Base-by-base conservation (phyloP, 2,888 invertebrate species). In the Clitarchus hookeri region DNA sequence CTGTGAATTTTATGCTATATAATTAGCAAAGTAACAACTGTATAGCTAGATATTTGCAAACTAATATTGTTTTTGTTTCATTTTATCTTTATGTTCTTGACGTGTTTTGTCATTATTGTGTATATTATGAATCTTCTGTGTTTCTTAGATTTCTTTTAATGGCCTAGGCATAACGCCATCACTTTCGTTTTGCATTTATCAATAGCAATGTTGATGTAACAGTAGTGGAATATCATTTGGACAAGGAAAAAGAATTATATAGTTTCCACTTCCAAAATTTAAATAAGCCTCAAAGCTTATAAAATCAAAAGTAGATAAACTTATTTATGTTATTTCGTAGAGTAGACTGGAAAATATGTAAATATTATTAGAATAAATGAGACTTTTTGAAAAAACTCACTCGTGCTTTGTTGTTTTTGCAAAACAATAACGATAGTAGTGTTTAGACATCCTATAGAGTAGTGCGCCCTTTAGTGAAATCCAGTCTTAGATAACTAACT, bases 311-410 rank as follows among this genome's bases (percentile, higher is more conserved):
- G n/a, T 65, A 65, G 65, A 65, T 65, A 65, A 19, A 65, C n/a
- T 65, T 65, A 23, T 65, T 65, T 65, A 19, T 65, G n/a, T 65
- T 65, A 65, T 44, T 36, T 83, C 19, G 65, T 65, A 65, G 65
- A 19, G 65, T 65, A 65, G 65, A 65, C 65, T 65, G 65, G 84
- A 77, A 86, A 84, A 87, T 88, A 87, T 87, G 84, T 86, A 87
- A 87, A 85, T 77, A 85, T 84, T 87, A 85, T 86, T 88, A 88
- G 88, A 88, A 88, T 88, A 88, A 88, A 88, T 27, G 80, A 85
- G 85, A 84, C 84, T 86, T 86, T 86, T 88, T 87, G 87, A 87
- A 86, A 86, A 88, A 88, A 86, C 85, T 86, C 84, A 87, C 84
- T 82, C 86, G 85, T 86, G 86, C 86, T 87, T 87, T 88, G 88